phyloP scores from a whole-genome alignment of 2,797 vertebrate genomes.

The Poecile montanus region DNA sequence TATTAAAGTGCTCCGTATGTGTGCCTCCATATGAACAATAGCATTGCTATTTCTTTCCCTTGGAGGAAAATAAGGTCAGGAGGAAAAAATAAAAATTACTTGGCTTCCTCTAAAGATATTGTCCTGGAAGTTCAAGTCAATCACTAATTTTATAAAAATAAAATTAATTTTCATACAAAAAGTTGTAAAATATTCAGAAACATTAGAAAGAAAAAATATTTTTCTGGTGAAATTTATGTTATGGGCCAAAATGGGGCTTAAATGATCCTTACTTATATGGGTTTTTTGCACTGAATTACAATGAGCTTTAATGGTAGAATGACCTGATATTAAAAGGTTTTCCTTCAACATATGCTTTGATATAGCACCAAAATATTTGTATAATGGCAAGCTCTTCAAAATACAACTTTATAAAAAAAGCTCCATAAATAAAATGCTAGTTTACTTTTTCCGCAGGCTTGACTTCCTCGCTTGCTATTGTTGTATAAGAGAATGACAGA shows the following conservation, averaged over 20 bases:
- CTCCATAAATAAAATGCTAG: background rate
- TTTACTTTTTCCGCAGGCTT: background rate
- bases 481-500: background rate
- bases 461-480: background rate
- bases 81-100: background rate
- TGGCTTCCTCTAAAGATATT: background rate
- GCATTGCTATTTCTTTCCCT: fast-evolving
- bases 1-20: background rate
- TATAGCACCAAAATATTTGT: background rate
- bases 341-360: background rate
- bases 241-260: background rate
- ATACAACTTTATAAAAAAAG: background rate
- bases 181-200: background rate
- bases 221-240: background rate
- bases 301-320: background rate
- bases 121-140: background rate
- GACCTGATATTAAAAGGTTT: background rate
- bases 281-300: background rate
- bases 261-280: background rate
- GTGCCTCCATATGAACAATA: background rate
- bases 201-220: background rate
- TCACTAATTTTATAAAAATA: background rate
- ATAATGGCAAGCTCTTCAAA: background rate
- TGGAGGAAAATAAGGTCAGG: background rate
- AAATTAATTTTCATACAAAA: background rate